Evolutionary conservation across 2,797 vertebrate genomes (phyloP).

Genomic region (Monodelphis domestica): DNA sequence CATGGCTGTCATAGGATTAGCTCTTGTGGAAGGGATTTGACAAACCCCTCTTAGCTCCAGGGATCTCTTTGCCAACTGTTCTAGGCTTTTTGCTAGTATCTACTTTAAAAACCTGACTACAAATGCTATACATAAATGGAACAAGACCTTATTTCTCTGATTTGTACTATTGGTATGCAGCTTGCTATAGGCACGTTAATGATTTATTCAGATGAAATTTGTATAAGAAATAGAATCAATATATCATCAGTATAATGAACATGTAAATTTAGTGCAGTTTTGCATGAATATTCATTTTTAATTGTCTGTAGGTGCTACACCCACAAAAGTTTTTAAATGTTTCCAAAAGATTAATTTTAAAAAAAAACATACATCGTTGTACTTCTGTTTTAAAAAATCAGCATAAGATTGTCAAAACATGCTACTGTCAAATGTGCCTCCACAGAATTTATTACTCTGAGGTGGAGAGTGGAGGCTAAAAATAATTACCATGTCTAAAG

Average conservation of each 20-base stretch:
- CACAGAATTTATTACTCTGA: not conserved
- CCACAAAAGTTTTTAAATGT: not conserved
- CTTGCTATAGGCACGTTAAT: constrained; percentile 24
- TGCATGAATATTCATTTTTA: constrained; percentile 5
- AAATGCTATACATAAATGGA: constrained; percentile 28
- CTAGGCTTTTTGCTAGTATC: not conserved
- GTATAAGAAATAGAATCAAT: constrained; percentile 55
- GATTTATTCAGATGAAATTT: constrained; percentile 56
- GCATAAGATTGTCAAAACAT: not conserved
- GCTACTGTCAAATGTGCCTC: not conserved
- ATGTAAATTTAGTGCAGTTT: not conserved
- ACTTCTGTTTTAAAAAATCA: not conserved
- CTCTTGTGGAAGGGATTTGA: constrained; percentile 24
- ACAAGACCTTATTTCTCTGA: not conserved
- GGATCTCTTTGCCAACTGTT: constrained; percentile 49
- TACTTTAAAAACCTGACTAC: not conserved
- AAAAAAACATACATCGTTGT: not conserved
- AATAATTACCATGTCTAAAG: constrained; percentile 38
- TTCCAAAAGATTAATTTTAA: not conserved
- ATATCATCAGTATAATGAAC: not conserved
- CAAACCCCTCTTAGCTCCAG: not conserved
- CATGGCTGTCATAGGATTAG: constrained; percentile 45
- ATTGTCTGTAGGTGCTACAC: constrained; percentile 1
- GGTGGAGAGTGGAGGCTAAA: not conserved
- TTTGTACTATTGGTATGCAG: not conserved